Percentiles rank a stretch among this genome's conserved stretches.
These are phyloP conservation scores for Euwallacea similis DNA, from an alignment of 1,140 invertebrate species.

Conservation along the genomic window DNA sequence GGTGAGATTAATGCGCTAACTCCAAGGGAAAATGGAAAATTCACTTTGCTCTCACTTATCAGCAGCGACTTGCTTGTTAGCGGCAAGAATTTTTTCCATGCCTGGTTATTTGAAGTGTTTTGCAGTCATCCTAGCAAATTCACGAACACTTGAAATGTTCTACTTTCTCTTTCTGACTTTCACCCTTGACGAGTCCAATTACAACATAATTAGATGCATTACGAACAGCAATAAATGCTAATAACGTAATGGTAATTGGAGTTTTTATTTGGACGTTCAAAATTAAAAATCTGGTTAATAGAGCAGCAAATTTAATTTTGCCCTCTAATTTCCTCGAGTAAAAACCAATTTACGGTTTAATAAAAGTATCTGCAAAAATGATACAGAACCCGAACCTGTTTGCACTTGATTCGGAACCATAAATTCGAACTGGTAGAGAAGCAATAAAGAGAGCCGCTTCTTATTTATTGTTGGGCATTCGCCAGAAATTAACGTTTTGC, in stretches of 20 bases:
- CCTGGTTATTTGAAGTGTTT: neutral
- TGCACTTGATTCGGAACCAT: neutral
- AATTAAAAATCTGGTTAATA: slow-evolving; percentile 11
- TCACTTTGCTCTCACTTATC: neutral
- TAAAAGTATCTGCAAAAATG: neutral
- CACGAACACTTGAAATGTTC: slow-evolving; percentile 16
- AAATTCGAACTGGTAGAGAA: slow-evolving; percentile 7
- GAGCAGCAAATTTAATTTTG: slow-evolving; percentile 9
- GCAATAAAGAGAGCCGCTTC: slow-evolving; percentile 2
- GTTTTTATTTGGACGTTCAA: slow-evolving; percentile 10
- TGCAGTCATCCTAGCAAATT: slow-evolving; percentile 1
- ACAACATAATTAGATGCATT: slow-evolving; percentile 27
- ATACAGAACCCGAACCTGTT: neutral
- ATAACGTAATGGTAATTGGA: slow-evolving; percentile 26
- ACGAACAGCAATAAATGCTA: slow-evolving; percentile 28
- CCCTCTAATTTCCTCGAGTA: neutral
- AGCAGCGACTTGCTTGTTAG: neutral
- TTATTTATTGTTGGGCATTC: slow-evolving; percentile 11
- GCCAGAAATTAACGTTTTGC: slow-evolving; percentile 21
- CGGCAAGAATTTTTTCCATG: neutral
- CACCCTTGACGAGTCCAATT: slow-evolving; percentile 34
- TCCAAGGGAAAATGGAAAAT: neutral
- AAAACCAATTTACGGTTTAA: neutral
- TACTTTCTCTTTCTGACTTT: slow-evolving; percentile 35
- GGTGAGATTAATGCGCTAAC: slow-evolving; percentile 9